Percentiles rank a stretch among this genome's conserved stretches.
These are phyloP conservation scores for Aleiodes sp. DNA, from an alignment of 1,140 invertebrate genomes.

Conservation along the genomic window DNA sequence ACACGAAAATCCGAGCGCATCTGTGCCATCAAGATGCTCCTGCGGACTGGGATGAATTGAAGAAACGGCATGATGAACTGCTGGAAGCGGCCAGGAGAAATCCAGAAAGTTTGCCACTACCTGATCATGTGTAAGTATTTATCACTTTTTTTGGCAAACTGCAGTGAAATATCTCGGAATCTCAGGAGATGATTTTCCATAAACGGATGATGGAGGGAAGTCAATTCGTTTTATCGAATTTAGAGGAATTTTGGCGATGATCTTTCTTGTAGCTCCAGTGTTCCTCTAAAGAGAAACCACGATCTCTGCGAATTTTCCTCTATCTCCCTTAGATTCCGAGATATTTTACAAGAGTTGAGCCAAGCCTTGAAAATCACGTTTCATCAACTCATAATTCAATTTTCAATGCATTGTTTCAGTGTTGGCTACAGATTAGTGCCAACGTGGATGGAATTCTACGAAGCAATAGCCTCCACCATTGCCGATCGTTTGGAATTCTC, in stretches of 20 bases:
- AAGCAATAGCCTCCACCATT: slow-evolving; percentile 39
- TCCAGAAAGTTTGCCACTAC: slow-evolving; percentile 51
- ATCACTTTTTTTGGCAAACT: too few species aligned
- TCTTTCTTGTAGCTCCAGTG: too few species aligned
- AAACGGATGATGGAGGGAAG: too few species aligned
- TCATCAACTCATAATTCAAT: background rate
- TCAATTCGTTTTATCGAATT: too few species aligned
- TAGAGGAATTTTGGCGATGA: too few species aligned
- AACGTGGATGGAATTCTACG: slow-evolving; percentile 50
- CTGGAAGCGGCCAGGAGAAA: slow-evolving; percentile 43
- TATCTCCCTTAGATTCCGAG: background rate
- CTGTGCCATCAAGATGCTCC: slow-evolving; percentile 60
- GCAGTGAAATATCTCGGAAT: too few species aligned
- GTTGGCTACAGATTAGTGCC: slow-evolving; percentile 47
- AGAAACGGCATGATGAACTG: slow-evolving; percentile 57
- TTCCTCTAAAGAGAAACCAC: too few species aligned
- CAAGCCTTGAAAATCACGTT: too few species aligned
- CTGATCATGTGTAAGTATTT: slow-evolving; percentile 62
- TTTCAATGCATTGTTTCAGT: slow-evolving; percentile 44
- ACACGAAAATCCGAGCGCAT: slow-evolving; percentile 61
- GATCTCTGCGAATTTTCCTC: background rate
- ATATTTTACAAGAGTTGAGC: too few species aligned
- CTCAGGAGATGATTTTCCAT: too few species aligned
- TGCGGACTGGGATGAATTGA: slow-evolving; percentile 61
- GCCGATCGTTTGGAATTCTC: slow-evolving; percentile 49